phyloP scores from a whole-genome alignment of 2,797 vertebrate species.

The Chaetophractus vellerosus region DNA sequence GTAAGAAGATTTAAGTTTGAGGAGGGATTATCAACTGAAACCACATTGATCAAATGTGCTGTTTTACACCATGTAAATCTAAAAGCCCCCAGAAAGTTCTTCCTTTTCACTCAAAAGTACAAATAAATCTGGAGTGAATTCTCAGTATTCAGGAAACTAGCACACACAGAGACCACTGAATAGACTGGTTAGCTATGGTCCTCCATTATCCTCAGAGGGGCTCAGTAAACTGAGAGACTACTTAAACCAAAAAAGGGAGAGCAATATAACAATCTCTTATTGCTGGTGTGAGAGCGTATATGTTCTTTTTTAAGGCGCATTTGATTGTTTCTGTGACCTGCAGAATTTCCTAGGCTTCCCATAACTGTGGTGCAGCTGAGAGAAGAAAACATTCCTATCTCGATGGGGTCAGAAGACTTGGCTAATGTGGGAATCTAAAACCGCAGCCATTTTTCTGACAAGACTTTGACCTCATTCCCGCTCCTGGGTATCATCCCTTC shows the following conservation, averaged over 20 bases:
- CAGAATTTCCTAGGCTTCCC: constrained; percentile 19
- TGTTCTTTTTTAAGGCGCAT: neutral
- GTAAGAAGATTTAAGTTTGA: neutral
- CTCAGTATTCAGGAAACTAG: constrained; percentile 45
- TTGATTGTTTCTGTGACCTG: neutral
- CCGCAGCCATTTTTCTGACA: neutral
- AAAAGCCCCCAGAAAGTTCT: constrained; percentile 63
- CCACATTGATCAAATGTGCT: neutral
- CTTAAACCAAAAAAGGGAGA: neutral
- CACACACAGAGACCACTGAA: neutral
- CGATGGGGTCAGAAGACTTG: neutral
- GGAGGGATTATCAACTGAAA: neutral
- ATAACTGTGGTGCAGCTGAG: neutral
- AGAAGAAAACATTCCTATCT: neutral
- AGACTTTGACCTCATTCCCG: neutral
- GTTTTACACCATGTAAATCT: constrained; percentile 34
- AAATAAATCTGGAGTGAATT: constrained; percentile 63
- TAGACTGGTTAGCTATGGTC: neutral
- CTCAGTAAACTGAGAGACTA: constrained; percentile 28
- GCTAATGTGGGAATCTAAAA: neutral
- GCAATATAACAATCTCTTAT: accelerated
- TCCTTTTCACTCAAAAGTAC: constrained; percentile 68
- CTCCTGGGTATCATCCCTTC: neutral
- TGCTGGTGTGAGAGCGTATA: accelerated
- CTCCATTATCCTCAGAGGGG: constrained; percentile 50